Evolutionary conservation across 2,797 vertebrate genomes (phyloP).

Genomic region (Pseudochirops cupreus): DNA sequence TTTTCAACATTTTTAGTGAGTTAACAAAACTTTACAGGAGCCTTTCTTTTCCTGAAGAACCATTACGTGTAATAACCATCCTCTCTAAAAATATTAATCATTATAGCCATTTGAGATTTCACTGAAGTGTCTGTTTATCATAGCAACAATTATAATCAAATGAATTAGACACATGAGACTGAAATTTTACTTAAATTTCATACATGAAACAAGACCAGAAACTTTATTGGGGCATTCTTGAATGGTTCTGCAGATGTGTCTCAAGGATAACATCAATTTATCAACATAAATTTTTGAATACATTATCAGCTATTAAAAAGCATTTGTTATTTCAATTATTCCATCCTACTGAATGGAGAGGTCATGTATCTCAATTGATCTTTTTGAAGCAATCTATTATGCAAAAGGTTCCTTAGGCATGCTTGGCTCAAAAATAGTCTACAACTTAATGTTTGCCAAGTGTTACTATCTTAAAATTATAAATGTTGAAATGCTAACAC

Average conservation of each 20-base stretch:
- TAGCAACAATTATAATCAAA: constrained; percentile 70
- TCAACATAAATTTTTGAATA: constrained; percentile 42
- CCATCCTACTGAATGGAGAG: constrained; percentile 15
- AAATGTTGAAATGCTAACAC: constrained; percentile 79
- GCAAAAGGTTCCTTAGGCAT: constrained; percentile 62
- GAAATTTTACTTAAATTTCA: constrained; percentile 73
- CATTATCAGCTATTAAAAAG: constrained; percentile 37
- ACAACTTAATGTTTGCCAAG: constrained; percentile 72
- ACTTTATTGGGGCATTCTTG: constrained; percentile 24
- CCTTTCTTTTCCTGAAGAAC: constrained; percentile 49
- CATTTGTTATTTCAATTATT: constrained; percentile 41
- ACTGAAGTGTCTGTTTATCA: constrained; percentile 74
- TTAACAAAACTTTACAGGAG: constrained; percentile 31
- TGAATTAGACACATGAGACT: constrained; percentile 74
- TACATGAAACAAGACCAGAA: constrained; percentile 66
- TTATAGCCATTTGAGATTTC: constrained; percentile 60
- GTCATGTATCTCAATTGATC: constrained; percentile 35
- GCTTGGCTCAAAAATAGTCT: constrained; percentile 62
- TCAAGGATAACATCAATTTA: not conserved
- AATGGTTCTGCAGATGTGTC: constrained; percentile 49
- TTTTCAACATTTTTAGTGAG: constrained; percentile 67
- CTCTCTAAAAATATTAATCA: constrained; percentile 77
- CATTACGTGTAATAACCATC: constrained; percentile 76
- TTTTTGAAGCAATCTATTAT: constrained; percentile 40
- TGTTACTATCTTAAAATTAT: constrained; percentile 77